Conservation (phyloP, 2,888 invertebrate species). For the Platycnemis pennipes region DNA sequence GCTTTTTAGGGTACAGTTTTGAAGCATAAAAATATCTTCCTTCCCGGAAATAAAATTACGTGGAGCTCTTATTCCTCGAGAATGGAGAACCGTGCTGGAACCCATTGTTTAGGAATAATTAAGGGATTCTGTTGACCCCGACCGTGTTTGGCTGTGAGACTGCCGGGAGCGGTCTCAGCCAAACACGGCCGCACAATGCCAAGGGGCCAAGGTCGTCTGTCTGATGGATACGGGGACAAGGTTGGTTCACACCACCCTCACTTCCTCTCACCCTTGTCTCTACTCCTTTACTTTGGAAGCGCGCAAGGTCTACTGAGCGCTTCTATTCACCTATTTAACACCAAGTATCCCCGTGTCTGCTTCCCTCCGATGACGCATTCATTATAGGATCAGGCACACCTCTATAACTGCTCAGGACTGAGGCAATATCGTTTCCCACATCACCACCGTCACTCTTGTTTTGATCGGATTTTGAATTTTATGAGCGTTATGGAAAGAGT, state of each 20-base stretch:
- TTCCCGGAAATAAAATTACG: not conserved
- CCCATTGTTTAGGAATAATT: not conserved
- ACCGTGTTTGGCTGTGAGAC: not conserved
- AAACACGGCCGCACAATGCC: not conserved
- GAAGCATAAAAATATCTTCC: not conserved
- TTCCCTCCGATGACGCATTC: too few species aligned
- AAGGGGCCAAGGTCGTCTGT: not conserved
- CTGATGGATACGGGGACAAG: not conserved
- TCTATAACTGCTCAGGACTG: too few species aligned
- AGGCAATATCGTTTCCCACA: too few species aligned
- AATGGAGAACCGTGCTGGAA: not conserved
- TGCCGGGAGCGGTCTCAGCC: not conserved
- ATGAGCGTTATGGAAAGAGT: too few species aligned
- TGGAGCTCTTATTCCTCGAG: not conserved
- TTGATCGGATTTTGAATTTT: too few species aligned
- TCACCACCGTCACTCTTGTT: too few species aligned
- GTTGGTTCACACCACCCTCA: not conserved
- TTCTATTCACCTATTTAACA: too few species aligned
- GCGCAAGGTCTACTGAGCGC: too few species aligned
- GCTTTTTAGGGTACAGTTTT: not conserved
- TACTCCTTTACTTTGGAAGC: too few species aligned
- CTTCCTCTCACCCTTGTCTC: not conserved
- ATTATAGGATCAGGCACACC: too few species aligned
- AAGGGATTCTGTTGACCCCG: slow-evolving; percentile 3
- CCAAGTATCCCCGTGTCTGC: too few species aligned